phyloP scores from a whole-genome alignment of 2,797 vertebrate genomes.

The Gallinago stenura region DNA sequence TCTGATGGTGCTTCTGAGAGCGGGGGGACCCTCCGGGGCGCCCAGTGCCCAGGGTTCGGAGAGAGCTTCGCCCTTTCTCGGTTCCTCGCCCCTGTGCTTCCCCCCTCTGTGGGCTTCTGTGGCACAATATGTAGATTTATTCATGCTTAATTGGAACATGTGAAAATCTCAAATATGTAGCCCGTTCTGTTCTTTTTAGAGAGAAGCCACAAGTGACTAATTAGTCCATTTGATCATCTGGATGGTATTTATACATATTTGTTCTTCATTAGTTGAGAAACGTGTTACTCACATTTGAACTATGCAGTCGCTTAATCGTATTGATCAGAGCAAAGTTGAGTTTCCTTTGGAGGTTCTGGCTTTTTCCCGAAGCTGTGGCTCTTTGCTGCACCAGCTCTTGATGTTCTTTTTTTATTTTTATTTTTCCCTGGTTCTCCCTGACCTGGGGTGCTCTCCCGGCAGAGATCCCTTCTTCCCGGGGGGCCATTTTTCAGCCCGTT shows the following conservation, averaged over 20 bases:
- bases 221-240: constrained; percentile 79
- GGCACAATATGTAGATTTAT: constrained; percentile 29
- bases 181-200: constrained; percentile 65
- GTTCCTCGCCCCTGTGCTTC: background rate
- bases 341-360: constrained; percentile 13
- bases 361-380: background rate
- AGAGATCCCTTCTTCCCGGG: fast-evolving
- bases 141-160: constrained; percentile 58
- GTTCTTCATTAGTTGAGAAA: constrained; percentile 74
- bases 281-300: constrained; percentile 73
- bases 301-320: constrained; percentile 66
- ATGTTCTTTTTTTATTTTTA: background rate
- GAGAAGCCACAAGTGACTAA: constrained; percentile 74
- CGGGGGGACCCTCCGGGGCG: background rate
- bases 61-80: background rate
- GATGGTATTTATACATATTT: constrained; percentile 79
- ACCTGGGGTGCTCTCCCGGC: background rate
- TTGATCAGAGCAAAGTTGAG: constrained; percentile 59
- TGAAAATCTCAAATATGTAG: constrained; percentile 56
- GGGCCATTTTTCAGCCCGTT: background rate
- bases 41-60: fast-evolving
- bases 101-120: background rate
- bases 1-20: fast-evolving
- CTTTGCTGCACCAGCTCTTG: background rate
- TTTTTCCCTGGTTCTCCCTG: too few species aligned